These are phyloP conservation scores for Acrocyrtus sp. DNA, from an alignment of 2,888 invertebrate species.

Conservation along the genomic window DNA sequence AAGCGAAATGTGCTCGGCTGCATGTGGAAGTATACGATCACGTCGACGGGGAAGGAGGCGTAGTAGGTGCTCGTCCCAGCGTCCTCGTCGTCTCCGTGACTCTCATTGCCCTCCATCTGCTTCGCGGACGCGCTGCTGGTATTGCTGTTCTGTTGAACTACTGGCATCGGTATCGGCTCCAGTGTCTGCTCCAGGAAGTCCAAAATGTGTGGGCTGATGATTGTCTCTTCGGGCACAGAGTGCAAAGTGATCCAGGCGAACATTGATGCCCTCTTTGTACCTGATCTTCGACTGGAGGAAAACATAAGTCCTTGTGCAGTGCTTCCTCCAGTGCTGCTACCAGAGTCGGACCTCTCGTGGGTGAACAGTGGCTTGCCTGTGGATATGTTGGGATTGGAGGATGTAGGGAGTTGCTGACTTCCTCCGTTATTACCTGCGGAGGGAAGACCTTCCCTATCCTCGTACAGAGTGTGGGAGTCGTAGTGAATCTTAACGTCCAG, in stretches of 20 bases:
- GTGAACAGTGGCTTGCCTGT: constrained; percentile 20
- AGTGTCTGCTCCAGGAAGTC: constrained; percentile 97
- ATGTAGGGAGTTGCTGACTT: not conserved
- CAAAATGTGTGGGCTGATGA: constrained; percentile 95
- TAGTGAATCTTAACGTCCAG: constrained; percentile 89
- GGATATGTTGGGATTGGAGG: not conserved
- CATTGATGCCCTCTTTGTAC: constrained; percentile 87
- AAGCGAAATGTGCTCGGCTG: constrained; percentile 97
- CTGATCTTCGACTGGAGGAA: constrained; percentile 47
- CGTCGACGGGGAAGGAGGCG: constrained; percentile 97
- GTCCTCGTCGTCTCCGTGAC: constrained; percentile 54
- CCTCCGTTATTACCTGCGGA: not conserved
- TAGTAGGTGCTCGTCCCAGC: constrained; percentile 68
- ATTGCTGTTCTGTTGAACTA: constrained; percentile 60
- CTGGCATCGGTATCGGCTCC: constrained; percentile 84
- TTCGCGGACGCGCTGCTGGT: constrained; percentile 46
- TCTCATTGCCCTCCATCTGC: constrained; percentile 39
- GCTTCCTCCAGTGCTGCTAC: constrained; percentile 54
- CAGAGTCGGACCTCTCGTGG: constrained; percentile 60
- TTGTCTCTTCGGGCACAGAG: constrained; percentile 96
- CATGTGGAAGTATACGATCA: constrained; percentile 98
- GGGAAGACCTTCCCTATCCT: constrained; percentile 70
- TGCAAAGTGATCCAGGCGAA: constrained; percentile 97
- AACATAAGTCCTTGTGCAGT: constrained; percentile 29
- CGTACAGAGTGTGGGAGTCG: constrained; percentile 78